phyloP scores from a whole-genome alignment of 2,113 vertebrate species.

The Nannospalax galili region DNA sequence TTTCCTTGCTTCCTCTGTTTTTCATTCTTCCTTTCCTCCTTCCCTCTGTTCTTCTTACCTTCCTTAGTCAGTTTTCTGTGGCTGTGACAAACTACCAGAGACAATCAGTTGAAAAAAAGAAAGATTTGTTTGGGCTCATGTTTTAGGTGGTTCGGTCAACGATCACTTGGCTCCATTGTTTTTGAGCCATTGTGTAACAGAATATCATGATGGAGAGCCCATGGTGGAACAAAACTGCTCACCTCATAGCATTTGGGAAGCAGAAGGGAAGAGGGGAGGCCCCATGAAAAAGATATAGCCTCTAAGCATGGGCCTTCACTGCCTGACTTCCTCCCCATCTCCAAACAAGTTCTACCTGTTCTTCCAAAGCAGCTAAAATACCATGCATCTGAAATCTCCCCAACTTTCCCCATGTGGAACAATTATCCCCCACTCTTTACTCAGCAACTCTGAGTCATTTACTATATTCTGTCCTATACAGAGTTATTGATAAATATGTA shows the following conservation, averaged over 20 bases:
- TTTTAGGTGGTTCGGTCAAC: not conserved
- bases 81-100: not conserved
- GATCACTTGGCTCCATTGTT: not conserved
- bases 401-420: not conserved
- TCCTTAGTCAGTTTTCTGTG: not conserved
- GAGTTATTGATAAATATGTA: not conserved
- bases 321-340: not conserved
- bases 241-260: not conserved
- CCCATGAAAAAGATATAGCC: no score
- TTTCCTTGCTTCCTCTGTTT: not conserved
- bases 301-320: not conserved
- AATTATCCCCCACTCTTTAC: not conserved
- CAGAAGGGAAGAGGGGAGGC: not conserved
- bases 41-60: not conserved
- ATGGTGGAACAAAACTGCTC: not conserved
- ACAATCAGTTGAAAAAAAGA: not conserved
- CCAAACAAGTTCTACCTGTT: not conserved
- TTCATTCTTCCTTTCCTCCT: not conserved
- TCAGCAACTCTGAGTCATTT: not conserved
- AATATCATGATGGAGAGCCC: not conserved
- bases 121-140: not conserved
- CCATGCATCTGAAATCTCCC: not conserved
- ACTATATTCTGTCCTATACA: not conserved
- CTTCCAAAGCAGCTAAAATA: not conserved
- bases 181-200: not conserved